A percentile compares a stretch with the other conserved stretches of the same genome.
Conservation (phyloP, 1,140 invertebrate genomes). For the Onthophagus taurus region DNA sequence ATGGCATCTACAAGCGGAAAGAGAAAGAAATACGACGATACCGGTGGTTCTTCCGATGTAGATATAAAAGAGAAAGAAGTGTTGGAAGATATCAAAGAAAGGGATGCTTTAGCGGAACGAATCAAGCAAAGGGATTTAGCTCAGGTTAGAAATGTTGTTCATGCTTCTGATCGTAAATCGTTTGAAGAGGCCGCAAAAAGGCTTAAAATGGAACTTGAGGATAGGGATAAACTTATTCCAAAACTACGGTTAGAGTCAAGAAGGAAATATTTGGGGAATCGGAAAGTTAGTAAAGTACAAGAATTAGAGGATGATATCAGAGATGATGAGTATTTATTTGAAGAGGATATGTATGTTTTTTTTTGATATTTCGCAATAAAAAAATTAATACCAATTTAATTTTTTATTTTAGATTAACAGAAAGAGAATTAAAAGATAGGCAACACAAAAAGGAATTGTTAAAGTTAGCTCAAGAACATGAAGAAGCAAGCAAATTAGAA, state of each 20-base stretch:
- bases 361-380: constrained; percentile 4
- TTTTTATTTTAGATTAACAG: constrained; percentile 61
- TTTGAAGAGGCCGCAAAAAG: constrained; percentile 89
- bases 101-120: constrained; percentile 89
- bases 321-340: constrained; percentile 96
- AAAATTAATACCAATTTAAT: constrained; percentile 13
- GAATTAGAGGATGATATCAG: constrained; percentile 89
- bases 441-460: constrained; percentile 89
- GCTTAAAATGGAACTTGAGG: constrained; percentile 76
- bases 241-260: constrained; percentile 84
- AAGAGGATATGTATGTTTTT: constrained; percentile 65
- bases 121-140: constrained; percentile 85
- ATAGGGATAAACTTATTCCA: constrained; percentile 77
- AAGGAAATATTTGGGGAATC: constrained; percentile 87
- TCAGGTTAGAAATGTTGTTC: constrained; percentile 73
- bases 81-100: constrained; percentile 80
- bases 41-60: constrained; percentile 41
- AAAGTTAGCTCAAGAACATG: constrained; percentile 89
- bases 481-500: constrained; percentile 84
- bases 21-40: constrained; percentile 39
- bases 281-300: constrained; percentile 93
- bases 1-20: constrained; percentile 36
- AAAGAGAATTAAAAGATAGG: constrained; percentile 71
- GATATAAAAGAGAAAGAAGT: too few relatives aligned
- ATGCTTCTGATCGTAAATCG: constrained; percentile 60